These are phyloP conservation scores for Rugalucina vietnamica DNA, from an alignment of 2,888 invertebrate genomes.

Conservation along the genomic window DNA sequence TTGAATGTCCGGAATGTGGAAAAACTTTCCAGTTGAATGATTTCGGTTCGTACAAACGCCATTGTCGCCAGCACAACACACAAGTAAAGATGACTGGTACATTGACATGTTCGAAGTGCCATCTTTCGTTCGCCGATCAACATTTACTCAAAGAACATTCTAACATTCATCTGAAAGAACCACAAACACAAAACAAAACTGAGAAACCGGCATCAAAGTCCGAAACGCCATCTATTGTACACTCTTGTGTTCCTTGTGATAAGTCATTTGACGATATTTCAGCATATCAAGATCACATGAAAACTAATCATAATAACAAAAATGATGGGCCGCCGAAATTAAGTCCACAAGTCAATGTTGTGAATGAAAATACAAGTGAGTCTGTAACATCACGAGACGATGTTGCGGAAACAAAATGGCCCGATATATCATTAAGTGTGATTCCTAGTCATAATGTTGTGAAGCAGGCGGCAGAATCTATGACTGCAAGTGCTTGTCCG, in stretches of 20 bases:
- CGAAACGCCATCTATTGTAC: constrained; percentile 26
- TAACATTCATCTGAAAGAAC: constrained; percentile 48
- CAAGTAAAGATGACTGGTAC: constrained; percentile 65
- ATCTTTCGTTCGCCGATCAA: constrained; percentile 67
- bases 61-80: constrained; percentile 77
- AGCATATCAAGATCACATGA: not conserved
- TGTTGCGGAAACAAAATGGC: not conserved
- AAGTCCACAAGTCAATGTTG: constrained; percentile 11
- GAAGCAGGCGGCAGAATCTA: constrained; percentile 71
- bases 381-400: not conserved
- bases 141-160: constrained; percentile 65
- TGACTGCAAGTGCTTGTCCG: constrained; percentile 71
- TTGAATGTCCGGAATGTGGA: constrained; percentile 78
- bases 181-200: not conserved
- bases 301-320: not conserved
- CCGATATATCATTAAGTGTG: constrained; percentile 28
- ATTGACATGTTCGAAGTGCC: constrained; percentile 70
- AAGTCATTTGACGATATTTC: constrained; percentile 34
- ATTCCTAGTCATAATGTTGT: constrained; percentile 51
- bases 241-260: constrained; percentile 28
- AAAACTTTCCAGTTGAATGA: constrained; percentile 80
- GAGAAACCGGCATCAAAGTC: constrained; percentile 22
- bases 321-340: constrained; percentile 11
- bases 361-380: not conserved
- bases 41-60: constrained; percentile 80